Percentiles rank a stretch among this genome's conserved stretches.
Evolutionary conservation across 1,140 invertebrate genomes (phyloP).

Genomic region (Drosophila ogumai): DNA sequence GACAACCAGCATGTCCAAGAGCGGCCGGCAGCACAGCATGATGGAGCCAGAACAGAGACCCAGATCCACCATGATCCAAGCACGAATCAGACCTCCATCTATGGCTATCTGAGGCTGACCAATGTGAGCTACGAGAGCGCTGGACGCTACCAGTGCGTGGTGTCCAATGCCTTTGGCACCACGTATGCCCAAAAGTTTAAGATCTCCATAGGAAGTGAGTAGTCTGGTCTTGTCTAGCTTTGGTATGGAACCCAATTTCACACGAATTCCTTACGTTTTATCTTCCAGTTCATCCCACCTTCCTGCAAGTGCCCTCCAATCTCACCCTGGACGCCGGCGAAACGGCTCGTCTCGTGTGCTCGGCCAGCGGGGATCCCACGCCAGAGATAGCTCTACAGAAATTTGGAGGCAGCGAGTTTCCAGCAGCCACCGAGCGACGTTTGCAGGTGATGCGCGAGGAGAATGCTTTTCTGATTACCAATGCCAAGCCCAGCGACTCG

Average conservation of each 20-base stretch:
- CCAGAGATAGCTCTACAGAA: constrained; percentile 97
- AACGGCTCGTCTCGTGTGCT: constrained; percentile 95
- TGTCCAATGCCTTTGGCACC: constrained; percentile 94
- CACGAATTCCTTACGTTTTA: constrained; percentile 23
- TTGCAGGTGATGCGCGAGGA: constrained; percentile 97
- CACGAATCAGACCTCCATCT: constrained; percentile 76
- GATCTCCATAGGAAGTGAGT: constrained; percentile 92
- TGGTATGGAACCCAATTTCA: background rate
- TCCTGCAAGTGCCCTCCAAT: constrained; percentile 93
- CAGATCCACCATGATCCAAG: constrained; percentile 76
- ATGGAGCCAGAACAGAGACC: constrained; percentile 69
- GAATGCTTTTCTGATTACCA: constrained; percentile 96
- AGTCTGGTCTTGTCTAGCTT: no score
- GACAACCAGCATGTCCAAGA: constrained; percentile 90
- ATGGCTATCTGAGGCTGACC: constrained; percentile 69
- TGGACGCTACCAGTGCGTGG: constrained; percentile 97
- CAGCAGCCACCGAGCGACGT: constrained; percentile 95
- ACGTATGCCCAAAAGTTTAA: constrained; percentile 94
- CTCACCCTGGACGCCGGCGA: constrained; percentile 93
- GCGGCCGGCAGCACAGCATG: constrained; percentile 53
- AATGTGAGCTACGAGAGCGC: constrained; percentile 86
- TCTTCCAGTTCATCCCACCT: constrained; percentile 92
- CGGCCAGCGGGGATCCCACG: constrained; percentile 93
- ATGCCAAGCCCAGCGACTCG: constrained; percentile 94
- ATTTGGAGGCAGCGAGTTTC: constrained; percentile 97